Conservation (phyloP, 2,113 vertebrate genomes). For the Numida meleagris region DNA sequence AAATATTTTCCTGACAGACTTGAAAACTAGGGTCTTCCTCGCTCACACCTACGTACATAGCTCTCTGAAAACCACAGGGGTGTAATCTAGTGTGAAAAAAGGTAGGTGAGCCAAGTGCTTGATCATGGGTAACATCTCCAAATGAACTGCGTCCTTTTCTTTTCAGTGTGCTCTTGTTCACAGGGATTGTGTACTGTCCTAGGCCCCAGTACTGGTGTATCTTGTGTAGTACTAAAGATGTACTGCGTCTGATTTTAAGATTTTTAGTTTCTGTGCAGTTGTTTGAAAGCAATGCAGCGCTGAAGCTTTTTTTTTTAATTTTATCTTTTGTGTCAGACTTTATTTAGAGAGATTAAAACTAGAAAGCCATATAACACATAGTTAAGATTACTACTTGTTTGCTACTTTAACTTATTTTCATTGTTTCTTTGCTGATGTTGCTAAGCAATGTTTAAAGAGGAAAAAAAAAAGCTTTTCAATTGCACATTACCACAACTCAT, state of each 20-base stretch:
- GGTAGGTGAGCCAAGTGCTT: slow-evolving; percentile 63
- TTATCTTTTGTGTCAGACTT: slow-evolving; percentile 76
- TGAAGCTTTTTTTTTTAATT: slow-evolving; percentile 68
- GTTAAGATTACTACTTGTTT: slow-evolving; percentile 78
- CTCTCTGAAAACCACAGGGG: slow-evolving; percentile 67
- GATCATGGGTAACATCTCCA: slow-evolving; percentile 71
- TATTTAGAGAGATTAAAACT: slow-evolving; percentile 78
- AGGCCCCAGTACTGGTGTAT: slow-evolving; percentile 81
- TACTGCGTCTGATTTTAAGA: slow-evolving; percentile 74
- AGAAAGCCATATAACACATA: slow-evolving; percentile 85
- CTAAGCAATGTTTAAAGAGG: slow-evolving; percentile 73
- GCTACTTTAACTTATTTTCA: slow-evolving; percentile 80
- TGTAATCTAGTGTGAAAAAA: slow-evolving; percentile 60
- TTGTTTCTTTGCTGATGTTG: slow-evolving; percentile 71
- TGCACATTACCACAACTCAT: slow-evolving; percentile 72
- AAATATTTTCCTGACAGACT: slow-evolving; percentile 82
- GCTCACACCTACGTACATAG: slow-evolving; percentile 74
- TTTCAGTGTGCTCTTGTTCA: slow-evolving; percentile 76
- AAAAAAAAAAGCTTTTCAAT: slow-evolving; percentile 69
- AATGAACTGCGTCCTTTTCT: slow-evolving; percentile 53
- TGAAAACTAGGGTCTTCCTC: slow-evolving; percentile 82
- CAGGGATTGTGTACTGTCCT: slow-evolving; percentile 83
- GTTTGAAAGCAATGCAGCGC: slow-evolving; percentile 78
- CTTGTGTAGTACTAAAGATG: slow-evolving; percentile 81
- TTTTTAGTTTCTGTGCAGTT: slow-evolving; percentile 79